phyloP scores from a whole-genome alignment of 2,888 invertebrate species.

The Exephanes ischioxanthus region DNA sequence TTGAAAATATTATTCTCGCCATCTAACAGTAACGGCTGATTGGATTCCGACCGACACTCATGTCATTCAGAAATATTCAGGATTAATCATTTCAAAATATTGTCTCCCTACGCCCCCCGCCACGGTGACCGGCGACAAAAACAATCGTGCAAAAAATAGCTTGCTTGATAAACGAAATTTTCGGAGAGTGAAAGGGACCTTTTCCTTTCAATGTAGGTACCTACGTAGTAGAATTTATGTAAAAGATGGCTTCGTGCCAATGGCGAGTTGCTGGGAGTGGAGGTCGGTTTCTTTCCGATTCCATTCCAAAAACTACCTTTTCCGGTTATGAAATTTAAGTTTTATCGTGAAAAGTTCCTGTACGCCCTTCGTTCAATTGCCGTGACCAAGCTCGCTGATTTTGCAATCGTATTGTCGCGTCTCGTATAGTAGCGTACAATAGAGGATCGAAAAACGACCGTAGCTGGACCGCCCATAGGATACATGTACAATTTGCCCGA shows the following conservation, averaged over 20 bases:
- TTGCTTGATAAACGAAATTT: no score
- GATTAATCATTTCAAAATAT: neutral
- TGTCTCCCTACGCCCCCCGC: no score
- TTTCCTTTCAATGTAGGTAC: no score
- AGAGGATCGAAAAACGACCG: no score
- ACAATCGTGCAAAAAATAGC: no score
- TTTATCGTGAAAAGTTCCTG: conserved; percentile 68
- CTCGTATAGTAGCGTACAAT: no score
- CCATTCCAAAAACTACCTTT: conserved; percentile 59
- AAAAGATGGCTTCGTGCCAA: neutral
- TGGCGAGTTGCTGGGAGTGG: neutral
- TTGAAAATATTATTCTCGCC: neutral
- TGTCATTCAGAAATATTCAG: neutral
- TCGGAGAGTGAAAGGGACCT: no score
- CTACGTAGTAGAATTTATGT: no score
- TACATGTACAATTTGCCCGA: no score
- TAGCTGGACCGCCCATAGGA: no score
- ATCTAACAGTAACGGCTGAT: neutral
- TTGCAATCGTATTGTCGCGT: no score
- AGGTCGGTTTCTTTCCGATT: conserved; percentile 51
- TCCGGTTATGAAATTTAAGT: conserved; percentile 64
- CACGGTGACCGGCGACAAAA: no score
- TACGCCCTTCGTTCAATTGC: conserved; percentile 58
- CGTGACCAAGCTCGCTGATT: conserved; percentile 8
- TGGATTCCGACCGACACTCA: neutral